These are phyloP conservation scores for Zosterops pallidus DNA, from an alignment of 2,113 vertebrate species.

Conservation along the genomic window DNA sequence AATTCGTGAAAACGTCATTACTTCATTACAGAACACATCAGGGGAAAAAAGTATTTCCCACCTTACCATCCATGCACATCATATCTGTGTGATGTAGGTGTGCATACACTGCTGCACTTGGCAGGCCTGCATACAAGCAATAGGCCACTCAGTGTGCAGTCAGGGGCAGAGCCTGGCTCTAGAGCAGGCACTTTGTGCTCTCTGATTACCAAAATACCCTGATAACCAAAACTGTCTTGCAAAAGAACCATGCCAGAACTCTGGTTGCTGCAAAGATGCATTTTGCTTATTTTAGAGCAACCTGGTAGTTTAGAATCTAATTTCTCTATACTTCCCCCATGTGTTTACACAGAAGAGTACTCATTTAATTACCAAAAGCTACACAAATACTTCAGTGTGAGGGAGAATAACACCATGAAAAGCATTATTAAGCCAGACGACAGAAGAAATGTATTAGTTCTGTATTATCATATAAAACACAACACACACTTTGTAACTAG, in stretches of 20 bases:
- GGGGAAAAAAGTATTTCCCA: not conserved
- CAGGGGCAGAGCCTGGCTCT: not conserved
- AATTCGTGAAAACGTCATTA: accelerated
- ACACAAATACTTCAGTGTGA: not conserved
- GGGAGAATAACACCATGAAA: not conserved
- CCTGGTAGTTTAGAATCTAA: not conserved
- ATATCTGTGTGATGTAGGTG: accelerated
- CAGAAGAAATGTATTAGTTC: not conserved
- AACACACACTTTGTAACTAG: not conserved
- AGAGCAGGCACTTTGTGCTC: not conserved
- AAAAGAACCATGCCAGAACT: not conserved
- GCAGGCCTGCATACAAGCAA: not conserved
- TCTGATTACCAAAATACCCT: not conserved
- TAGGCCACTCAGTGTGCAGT: not conserved
- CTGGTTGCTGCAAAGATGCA: not conserved
- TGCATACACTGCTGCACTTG: too few species aligned
- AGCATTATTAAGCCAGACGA: not conserved
- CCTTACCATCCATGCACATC: not conserved
- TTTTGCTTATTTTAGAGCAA: not conserved
- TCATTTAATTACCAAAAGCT: not conserved
- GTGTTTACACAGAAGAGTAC: not conserved
- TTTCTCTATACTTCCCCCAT: not conserved
- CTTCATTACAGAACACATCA: not conserved
- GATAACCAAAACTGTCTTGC: not conserved
- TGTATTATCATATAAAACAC: not conserved